Conservation (phyloP, 2,888 invertebrate species). For the Thereva nobilitata region DNA sequence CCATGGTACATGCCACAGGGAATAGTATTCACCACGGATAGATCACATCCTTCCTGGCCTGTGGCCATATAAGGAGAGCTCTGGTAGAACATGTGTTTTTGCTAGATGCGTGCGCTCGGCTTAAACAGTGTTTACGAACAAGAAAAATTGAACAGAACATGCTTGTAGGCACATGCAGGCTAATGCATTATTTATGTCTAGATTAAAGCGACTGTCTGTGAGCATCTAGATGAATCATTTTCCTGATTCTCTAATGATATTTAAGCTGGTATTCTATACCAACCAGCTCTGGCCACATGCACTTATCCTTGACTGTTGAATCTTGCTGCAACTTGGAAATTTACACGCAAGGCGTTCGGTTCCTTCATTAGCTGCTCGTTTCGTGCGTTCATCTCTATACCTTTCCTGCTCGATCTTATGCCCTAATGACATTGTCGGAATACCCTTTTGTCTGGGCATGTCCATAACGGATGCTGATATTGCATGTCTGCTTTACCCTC, state of each 20-base stretch:
- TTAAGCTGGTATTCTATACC: neutral
- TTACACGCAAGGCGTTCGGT: no score
- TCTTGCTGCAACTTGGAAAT: no score
- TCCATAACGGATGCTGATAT: no score
- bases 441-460: no score
- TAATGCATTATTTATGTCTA: conserved; percentile 31
- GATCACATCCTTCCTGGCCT: conserved; percentile 11
- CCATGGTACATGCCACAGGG: conserved; percentile 12
- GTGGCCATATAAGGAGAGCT: conserved; percentile 11
- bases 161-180: conserved; percentile 21
- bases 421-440: no score
- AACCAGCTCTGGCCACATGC: no score
- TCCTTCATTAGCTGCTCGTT: no score
- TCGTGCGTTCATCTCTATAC: no score
- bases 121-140: conserved; percentile 7
- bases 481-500: no score
- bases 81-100: conserved; percentile 21
- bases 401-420: no score
- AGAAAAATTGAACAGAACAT: neutral
- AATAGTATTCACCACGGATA: conserved; percentile 4
- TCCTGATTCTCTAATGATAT: neutral
- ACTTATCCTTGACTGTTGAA: no score
- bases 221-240: conserved; percentile 23
- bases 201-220: conserved; percentile 6
- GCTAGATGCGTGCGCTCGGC: conserved; percentile 20